These are phyloP conservation scores for Phylloscopus trochilus DNA, from an alignment of 2,113 vertebrate genomes.

Conservation along the genomic window DNA sequence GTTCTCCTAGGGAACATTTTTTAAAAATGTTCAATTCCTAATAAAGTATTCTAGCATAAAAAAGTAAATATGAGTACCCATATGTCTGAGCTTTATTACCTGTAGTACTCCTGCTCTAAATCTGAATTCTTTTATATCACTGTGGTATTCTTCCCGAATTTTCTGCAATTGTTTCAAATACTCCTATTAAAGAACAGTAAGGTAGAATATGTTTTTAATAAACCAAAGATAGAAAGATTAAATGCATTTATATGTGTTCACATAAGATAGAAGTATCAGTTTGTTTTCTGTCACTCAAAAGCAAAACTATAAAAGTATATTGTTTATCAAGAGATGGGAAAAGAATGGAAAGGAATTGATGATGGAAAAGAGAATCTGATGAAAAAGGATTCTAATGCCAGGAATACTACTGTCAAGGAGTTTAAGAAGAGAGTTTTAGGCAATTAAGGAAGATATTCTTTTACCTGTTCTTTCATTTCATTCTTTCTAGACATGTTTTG, in stretches of 20 bases:
- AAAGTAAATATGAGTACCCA: neutral
- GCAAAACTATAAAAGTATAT: neutral
- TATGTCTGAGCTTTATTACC: conserved; percentile 64
- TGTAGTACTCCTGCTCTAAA: conserved; percentile 71
- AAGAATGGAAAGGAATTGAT: neutral
- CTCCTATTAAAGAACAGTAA: conserved; percentile 72
- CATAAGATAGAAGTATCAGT: neutral
- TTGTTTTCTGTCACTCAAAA: neutral
- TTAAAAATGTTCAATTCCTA: neutral
- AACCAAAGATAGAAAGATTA: neutral
- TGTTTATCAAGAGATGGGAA: neutral
- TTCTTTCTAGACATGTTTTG: conserved; percentile 52
- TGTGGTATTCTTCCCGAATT: conserved; percentile 86
- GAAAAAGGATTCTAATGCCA: neutral
- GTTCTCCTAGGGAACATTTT: conserved; percentile 53
- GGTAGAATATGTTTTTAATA: neutral
- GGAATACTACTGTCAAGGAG: neutral
- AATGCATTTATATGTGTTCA: neutral
- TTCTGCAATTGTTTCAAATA: conserved; percentile 83
- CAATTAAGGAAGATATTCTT: neutral
- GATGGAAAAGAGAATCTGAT: neutral
- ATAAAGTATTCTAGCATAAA: neutral
- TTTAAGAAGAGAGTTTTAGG: neutral
- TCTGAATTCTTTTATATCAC: conserved; percentile 77
- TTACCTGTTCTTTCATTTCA: conserved; percentile 73